A percentile compares a stretch with the other conserved stretches of the same genome.
These are phyloP conservation scores for Hippopotamyrus pictus DNA, from an alignment of 2,797 vertebrate species.

Conservation along the genomic window DNA sequence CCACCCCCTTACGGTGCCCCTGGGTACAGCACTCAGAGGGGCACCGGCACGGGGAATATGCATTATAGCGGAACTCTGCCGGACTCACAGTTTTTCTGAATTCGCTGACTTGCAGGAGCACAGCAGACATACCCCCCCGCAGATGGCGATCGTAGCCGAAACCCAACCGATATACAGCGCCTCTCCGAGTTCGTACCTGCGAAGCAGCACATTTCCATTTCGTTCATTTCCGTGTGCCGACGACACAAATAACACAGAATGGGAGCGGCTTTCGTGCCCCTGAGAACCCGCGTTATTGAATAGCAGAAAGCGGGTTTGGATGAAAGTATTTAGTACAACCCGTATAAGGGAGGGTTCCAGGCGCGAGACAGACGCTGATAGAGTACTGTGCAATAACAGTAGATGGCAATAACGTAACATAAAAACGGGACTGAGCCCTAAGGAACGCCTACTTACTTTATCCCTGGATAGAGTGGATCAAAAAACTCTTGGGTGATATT, in stretches of 20 bases:
- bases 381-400: background rate
- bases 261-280: background rate
- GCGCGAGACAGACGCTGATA: background rate
- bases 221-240: background rate
- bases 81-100: constrained; percentile 49
- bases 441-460: constrained; percentile 66
- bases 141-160: constrained; percentile 62
- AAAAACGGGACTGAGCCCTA: background rate
- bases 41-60: background rate
- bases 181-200: constrained; percentile 79
- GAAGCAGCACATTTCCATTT: background rate
- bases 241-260: background rate
- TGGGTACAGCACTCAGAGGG: background rate
- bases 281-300: background rate
- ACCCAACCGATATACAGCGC: constrained; percentile 82
- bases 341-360: background rate
- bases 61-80: background rate
- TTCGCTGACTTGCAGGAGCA: constrained; percentile 45
- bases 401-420: background rate
- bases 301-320: background rate
- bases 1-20: background rate
- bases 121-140: constrained; percentile 53
- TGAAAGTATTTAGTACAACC: background rate
- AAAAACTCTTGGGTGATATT: constrained; percentile 83
- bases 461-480: constrained; percentile 69